Conservation (phyloP, 1,140 invertebrate genomes). For the Holotrichia oblita region DNA sequence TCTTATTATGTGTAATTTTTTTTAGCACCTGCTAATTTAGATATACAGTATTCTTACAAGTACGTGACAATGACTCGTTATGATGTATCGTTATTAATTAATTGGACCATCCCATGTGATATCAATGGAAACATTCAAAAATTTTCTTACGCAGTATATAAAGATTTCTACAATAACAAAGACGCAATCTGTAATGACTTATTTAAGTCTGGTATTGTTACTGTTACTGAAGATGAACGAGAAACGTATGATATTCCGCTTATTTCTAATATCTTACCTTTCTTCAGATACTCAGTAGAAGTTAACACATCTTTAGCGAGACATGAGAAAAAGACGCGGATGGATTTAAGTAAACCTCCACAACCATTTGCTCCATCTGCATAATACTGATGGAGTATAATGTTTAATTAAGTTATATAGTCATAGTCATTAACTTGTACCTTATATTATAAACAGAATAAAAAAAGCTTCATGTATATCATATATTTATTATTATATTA, state of each 20-base stretch:
- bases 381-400: no score
- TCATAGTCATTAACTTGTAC: no score
- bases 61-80: neutral
- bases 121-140: neutral
- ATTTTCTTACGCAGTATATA: neutral
- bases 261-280: neutral
- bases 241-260: neutral
- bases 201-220: neutral
- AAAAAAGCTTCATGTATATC: no score
- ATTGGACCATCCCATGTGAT: neutral
- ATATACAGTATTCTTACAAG: neutral
- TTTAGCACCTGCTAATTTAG: neutral
- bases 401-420: no score
- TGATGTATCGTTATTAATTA: neutral
- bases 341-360: neutral
- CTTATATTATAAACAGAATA: no score
- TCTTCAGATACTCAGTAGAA: neutral
- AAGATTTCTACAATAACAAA: neutral
- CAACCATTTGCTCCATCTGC: neutral
- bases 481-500: no score
- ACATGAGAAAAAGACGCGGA: neutral
- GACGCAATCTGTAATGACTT: neutral
- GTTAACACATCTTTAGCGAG: neutral
- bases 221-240: neutral
- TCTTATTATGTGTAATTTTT: neutral